Conservation (phyloP, 2,888 invertebrate species). For the Prosapia bicincta region DNA sequence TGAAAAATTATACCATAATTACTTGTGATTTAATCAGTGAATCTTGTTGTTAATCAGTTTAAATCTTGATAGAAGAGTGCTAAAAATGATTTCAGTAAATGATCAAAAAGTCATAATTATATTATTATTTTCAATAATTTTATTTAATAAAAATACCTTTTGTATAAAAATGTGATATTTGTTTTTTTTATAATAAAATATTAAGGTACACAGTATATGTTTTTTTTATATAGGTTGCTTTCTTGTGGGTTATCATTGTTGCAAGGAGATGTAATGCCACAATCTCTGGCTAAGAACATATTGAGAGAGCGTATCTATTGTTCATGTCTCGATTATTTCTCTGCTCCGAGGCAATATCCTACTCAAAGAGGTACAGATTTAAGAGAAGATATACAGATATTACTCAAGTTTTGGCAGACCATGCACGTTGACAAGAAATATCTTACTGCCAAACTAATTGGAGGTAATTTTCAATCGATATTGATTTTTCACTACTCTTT, state of each 20-base stretch:
- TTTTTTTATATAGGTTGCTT: constrained; percentile 62
- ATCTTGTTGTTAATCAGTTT: too few relatives aligned
- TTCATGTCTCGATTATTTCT: constrained; percentile 93
- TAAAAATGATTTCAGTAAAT: too few relatives aligned
- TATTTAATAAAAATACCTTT: too few relatives aligned
- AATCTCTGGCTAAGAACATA: constrained; percentile 85
- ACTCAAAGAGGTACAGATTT: constrained; percentile 73
- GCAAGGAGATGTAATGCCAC: constrained; percentile 83
- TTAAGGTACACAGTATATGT: too few relatives aligned
- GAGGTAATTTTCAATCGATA: constrained; percentile 52
- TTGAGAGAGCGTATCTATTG: constrained; percentile 93
- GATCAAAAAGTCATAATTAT: too few relatives aligned
- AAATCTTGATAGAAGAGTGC: too few relatives aligned
- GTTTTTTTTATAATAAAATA: too few relatives aligned
- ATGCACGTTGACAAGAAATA: constrained; percentile 95
- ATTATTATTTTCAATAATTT: too few relatives aligned
- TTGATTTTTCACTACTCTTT: too few relatives aligned
- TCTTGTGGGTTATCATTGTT: constrained; percentile 89
- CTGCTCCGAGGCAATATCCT: constrained; percentile 84
- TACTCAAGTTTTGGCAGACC: constrained; percentile 94
- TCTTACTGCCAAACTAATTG: constrained; percentile 76
- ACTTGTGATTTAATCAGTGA: too few relatives aligned
- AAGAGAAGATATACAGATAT: constrained; percentile 81
- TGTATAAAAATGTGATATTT: too few relatives aligned
- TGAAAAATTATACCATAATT: too few relatives aligned